Base-by-base conservation (phyloP, 1,140 invertebrate species). In the Heliconius melpomene region DNA sequence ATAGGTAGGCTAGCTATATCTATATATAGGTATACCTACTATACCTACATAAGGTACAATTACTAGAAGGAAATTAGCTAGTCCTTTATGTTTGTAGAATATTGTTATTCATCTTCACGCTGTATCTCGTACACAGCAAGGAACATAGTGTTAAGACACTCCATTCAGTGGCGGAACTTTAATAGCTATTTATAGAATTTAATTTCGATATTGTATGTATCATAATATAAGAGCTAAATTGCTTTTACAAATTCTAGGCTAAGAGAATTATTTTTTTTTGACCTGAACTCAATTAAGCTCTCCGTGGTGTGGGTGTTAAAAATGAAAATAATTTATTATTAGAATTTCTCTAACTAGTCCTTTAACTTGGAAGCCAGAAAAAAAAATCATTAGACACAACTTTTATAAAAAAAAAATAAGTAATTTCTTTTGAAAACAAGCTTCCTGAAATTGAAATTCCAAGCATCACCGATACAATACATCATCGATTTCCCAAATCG, bases 401-500 rank as follows among this genome's bases (percentile, higher is more conserved):
- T 8, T 20, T n/a, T 18, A 18, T n/a, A n/a, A 20, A 54, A 7
- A 70, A 23, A 70, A 70, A 32, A n/a, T n/a, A n/a, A n/a, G n/a
- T n/a, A n/a, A n/a, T n/a, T n/a, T 57, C 0, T 57, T 8, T 57
- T 57, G 9, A 57, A 5, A n/a, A 20, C 5, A 71, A 9, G 3
- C 3, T 72, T 36, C 38, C 0, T 13, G 18, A 38, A 18, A 36
- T 72, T 72, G 36, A 36, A 40, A 72, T 36, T 9, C n/a, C 7
- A 72, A 72, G 23, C 3, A 20, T 20, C 36, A 16, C 32, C 32
- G 32, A n/a, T 72, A 72, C 71, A 72, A 72, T 38, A 20, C 36
- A 40, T 72, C 36, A 72, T 72, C 60, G 60, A 72, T 72, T 40
- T 16, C 71, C 71, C 71, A 72, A 79, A 74, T 79, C 83, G 86